Evolutionary conservation across 2,113 vertebrate genomes (phyloP), one percentile per base, ranked within the genome.

Genomic region (Baryphthengus martii): DNA sequence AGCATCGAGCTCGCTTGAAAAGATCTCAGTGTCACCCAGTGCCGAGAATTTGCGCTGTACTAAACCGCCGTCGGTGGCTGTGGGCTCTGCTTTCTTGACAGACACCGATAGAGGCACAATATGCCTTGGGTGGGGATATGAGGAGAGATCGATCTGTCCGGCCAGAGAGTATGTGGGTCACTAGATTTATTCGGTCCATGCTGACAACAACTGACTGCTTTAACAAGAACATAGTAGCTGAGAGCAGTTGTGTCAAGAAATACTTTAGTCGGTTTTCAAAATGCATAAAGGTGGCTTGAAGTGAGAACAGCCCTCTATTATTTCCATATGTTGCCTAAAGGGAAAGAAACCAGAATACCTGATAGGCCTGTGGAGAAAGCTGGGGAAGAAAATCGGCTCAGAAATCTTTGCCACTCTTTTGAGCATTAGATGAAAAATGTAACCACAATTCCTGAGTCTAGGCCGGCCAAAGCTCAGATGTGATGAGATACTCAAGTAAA

Each of bases 41-140:
- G 76, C 79, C 1, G 7, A 73, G 44, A 17, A 45, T 11, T 23
- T 42, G 44, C 45, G 1, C 23, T 19, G 35, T 23, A 17, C 40
- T 17, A 20, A 56, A 40, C 35, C 1, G 3, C n/a, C 4, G 0
- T 13, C 0, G 0, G 65, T 50, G 80, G 29, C 29, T 67, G 17
- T 25, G 0, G 5, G 55, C 45, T 86, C 45, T 86, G 50, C 17
- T 13, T 84, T 73, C n/a, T 58, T 18, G 59, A 17, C 31, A 49
- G 82, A n/a, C 6, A 37, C 20, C 23, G 21, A 1, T 0, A 25
- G 16, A 40, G 20, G 29, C 9, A 4, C 7, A 16, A 6, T 42
- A 0, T 4, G 8, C 16, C 21, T 3, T 16, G 61, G 2, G 23
- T 52, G 77, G 52, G 17, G 6, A 21, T 42, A n/a, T 0, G 1